Base-by-base conservation (phyloP, 1,140 invertebrate genomes). In the Metopolophium dirhodum region DNA sequence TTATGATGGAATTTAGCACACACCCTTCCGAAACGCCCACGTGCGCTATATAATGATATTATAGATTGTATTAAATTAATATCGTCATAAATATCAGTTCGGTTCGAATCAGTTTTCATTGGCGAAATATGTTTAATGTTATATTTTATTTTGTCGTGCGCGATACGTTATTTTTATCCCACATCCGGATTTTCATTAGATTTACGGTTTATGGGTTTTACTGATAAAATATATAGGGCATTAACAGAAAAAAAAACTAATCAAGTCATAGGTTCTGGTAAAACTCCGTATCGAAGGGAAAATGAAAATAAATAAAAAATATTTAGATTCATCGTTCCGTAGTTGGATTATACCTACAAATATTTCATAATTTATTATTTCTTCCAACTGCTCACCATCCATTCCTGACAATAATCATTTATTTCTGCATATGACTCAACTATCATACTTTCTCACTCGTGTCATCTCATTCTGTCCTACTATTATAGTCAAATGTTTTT, bases 31-130 rank as follows among this genome's bases (percentile, higher is more conserved):
- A 37, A 51, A 54, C 37, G 9, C 37, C 8, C 8, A 20, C 14
- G 18, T 26, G 11, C 26, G 7, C 1, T 18, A 37, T 37, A 41
- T 22, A 23, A 45, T n/a, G 2, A 41, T 54, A 90, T 68, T 54
- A 90, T 68, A 68, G 23, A 30, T 47, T 68, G 47, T 68, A 90
- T 68, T 68, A 90, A 90, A 90, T 90, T 90, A 90, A 68, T 90
- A 90, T 68, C 57, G 37, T 68, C 37, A 68, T 91, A 91, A 91
- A 91, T 91, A 91, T 68, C 68, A 82, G 7, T 82, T 91, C 7
- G 45, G 82, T 91, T 91, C 23, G 9, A 82, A 91, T 49, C 68
- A 82, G 8, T 82, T 91, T 49, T 20, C 61, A 91, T 30, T n/a
- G 54, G 30, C 30, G 2, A 83, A 91, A 77, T 82, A 91, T 91